Base-by-base conservation (phyloP, 2,797 vertebrate genomes). In the Sandelia bainsii region DNA sequence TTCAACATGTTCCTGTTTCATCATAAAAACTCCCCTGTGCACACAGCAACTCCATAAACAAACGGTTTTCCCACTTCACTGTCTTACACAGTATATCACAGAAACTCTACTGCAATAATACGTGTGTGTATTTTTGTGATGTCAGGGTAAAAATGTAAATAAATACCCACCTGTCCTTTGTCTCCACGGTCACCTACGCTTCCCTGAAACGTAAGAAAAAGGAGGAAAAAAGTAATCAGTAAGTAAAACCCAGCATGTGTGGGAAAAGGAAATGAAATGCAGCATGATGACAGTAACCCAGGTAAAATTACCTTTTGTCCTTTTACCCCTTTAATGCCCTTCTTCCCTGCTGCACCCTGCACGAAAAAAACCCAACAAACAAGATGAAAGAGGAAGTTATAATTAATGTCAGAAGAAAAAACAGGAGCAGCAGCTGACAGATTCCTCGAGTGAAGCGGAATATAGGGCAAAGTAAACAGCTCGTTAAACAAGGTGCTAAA, bases 111-210 rank as follows among this genome's bases (percentile, higher is more conserved):
- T n/a, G 27, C 27, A 4, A 8, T 45, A 2, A 8, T 12, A 13
- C 13, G 39, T 57, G 22, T 49, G 39, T 57, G 22, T 49, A 0
- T 54, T 73, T 84, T 25, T 72, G 6, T 83, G 58, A 62, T 13
- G 3, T 70, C 13, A 62, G 0, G n/a, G 2, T 19, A 32, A 48
- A 39, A 25, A 52, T 22, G 2, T 1, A 76, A 74, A 69, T 5
- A 23, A 4, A 1, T 13, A 13, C 57, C 6, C 34, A 96, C 95
- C 93, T 93, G 87, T 80, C 96, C 95, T 90, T 95, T 95, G 77
- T 96, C 93, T 61, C 95, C 96, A 7, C 29, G 69, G 19, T 77
- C 79, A 8, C 93, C 95, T 3, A 1, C 1, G 17, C 68, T 54
- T 49, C 90, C 94, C 95, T 96, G 83, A 80, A 23, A 74, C 45